phyloP scores from a whole-genome alignment of 2,113 vertebrate species.

The Lepidiolamprologus cunningtoni region DNA sequence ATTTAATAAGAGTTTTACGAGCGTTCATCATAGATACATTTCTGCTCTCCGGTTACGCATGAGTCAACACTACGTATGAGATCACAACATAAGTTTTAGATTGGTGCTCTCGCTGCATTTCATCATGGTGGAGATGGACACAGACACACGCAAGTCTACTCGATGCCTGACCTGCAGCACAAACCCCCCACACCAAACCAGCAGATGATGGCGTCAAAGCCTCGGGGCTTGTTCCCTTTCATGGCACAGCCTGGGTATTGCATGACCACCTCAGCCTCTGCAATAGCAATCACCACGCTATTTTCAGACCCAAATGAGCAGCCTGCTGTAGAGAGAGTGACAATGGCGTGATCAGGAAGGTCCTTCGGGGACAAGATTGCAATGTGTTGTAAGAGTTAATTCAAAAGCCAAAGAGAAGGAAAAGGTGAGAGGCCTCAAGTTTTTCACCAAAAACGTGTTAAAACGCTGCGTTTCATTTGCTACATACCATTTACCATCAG shows the following conservation, averaged over 20 bases:
- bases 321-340: slow-evolving; percentile 5
- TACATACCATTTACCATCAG: not conserved
- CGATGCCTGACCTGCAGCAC: not conserved
- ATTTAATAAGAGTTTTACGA: not conserved
- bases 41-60: not conserved
- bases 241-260: slow-evolving; percentile 1
- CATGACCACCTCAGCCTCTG: slow-evolving; percentile 40
- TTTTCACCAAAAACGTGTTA: not conserved
- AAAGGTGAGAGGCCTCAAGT: not conserved
- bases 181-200: not conserved
- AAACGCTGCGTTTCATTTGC: not conserved
- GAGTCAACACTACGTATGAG: not conserved
- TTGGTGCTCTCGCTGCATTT: not conserved
- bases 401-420: not conserved
- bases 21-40: not conserved
- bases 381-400: not conserved
- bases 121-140: not conserved
- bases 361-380: not conserved
- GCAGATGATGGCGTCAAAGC: not conserved
- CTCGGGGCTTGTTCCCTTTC: not conserved
- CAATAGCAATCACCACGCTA: slow-evolving; percentile 4
- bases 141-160: not conserved
- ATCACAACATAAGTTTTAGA: not conserved
- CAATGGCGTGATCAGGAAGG: not conserved
- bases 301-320: slow-evolving; percentile 35